phyloP scores from a whole-genome alignment of 2,113 vertebrate genomes.

The Channa argus region DNA sequence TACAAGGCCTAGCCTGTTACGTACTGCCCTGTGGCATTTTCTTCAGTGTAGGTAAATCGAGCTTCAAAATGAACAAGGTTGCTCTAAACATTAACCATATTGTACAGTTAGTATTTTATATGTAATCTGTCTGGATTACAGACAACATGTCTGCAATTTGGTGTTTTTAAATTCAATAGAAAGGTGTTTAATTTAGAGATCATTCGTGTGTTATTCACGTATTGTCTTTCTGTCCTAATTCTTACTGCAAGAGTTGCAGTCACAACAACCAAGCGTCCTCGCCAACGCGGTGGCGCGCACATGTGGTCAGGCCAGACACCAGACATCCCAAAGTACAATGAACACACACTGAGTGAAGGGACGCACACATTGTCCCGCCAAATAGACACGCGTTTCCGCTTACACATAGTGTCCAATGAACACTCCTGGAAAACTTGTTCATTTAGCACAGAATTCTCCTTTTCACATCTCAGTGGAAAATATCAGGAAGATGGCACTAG shows the following conservation, averaged over 20 bases:
- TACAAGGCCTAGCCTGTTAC: conserved; percentile 51
- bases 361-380: conserved; percentile 12
- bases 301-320: conserved; percentile 63
- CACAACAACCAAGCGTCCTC: conserved; percentile 14
- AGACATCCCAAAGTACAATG: conserved; percentile 54
- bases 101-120: neutral
- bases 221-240: neutral
- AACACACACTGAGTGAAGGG: conserved; percentile 2
- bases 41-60: conserved; percentile 1
- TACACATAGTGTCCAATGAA: neutral
- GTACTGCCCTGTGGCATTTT: conserved; percentile 33
- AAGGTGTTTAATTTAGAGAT: neutral
- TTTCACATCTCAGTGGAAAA: neutral
- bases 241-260: neutral
- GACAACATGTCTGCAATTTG: neutral
- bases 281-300: conserved; percentile 36
- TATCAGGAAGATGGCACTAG: no score
- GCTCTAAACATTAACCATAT: conserved; percentile 26
- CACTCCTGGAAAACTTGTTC: neutral
- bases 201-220: neutral
- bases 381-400: conserved; percentile 10
- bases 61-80: conserved; percentile 19
- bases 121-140: neutral
- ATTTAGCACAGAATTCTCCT: neutral
- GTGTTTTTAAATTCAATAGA: neutral